Conservation (phyloP, 2,113 vertebrate genomes). For the Tetraodon nigroviridis region DNA sequence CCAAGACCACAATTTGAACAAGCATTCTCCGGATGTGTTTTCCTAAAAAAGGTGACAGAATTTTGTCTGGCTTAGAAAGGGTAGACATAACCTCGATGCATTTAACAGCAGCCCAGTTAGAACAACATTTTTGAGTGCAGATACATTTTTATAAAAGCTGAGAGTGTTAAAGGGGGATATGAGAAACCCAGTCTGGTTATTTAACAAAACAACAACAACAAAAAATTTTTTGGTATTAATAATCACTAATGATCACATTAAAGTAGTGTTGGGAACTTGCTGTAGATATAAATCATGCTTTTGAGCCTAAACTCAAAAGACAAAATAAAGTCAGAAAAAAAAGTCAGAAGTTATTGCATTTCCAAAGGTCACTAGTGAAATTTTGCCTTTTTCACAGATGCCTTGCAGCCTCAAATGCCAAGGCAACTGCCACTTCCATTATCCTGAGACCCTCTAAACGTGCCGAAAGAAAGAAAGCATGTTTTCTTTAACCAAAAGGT, state of each 20-base stretch:
- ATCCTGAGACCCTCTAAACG: conserved; percentile 31
- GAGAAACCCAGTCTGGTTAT: too few relatives aligned
- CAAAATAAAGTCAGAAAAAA: background rate
- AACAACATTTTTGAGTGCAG: background rate
- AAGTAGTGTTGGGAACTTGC: too few relatives aligned
- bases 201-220: background rate
- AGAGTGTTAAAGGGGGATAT: too few relatives aligned
- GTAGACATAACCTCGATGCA: conserved; percentile 22
- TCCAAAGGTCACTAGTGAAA: conserved; percentile 46
- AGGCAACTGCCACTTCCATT: conserved; percentile 59
- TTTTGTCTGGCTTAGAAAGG: conserved; percentile 10
- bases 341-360: conserved; percentile 13
- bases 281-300: too few relatives aligned
- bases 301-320: background rate
- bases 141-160: background rate
- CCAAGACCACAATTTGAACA: conserved; percentile 37
- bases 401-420: conserved; percentile 39
- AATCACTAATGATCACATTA: background rate
- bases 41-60: conserved; percentile 12
- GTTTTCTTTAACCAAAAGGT: conserved; percentile 40
- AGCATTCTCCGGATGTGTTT: conserved; percentile 25
- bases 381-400: conserved; percentile 21
- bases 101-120: conserved; percentile 22
- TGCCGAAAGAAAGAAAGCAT: conserved; percentile 35
- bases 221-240: background rate